These are phyloP conservation scores for Crenichthys baileyi DNA, from an alignment of 2,797 vertebrate genomes.

Conservation along the genomic window DNA sequence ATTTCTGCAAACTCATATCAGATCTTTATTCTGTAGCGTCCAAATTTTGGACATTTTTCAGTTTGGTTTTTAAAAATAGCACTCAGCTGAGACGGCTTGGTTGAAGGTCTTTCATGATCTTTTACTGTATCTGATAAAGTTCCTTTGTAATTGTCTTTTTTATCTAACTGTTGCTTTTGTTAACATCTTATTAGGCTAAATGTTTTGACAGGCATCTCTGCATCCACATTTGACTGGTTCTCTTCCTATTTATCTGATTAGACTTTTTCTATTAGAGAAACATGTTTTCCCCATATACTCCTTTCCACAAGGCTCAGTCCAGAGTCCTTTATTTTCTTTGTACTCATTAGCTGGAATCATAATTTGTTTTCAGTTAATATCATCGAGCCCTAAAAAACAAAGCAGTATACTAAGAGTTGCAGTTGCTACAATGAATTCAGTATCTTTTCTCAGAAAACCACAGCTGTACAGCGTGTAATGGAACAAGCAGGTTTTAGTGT, in stretches of 20 bases:
- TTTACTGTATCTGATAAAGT: background rate
- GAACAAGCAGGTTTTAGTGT: background rate
- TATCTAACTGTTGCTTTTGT: background rate
- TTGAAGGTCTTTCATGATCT: background rate
- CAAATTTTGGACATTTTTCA: background rate
- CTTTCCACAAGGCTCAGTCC: background rate
- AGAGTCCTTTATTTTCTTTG: background rate
- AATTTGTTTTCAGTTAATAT: background rate
- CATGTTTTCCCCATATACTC: background rate
- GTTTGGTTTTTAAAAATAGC: background rate
- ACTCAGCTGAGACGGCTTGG: too few species aligned
- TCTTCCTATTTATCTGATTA: background rate
- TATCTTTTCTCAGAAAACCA: background rate
- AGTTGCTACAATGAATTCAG: background rate
- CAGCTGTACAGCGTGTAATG: background rate
- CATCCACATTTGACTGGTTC: too few species aligned
- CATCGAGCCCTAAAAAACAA: background rate
- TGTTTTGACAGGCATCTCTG: background rate
- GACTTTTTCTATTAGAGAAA: background rate
- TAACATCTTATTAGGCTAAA: background rate
- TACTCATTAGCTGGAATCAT: background rate
- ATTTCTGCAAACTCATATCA: background rate
- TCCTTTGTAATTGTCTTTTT: background rate
- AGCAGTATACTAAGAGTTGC: background rate
- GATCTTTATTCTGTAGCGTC: background rate